Conservation (phyloP, 1,140 invertebrate species). For the Drosophila chauvacae region DNA sequence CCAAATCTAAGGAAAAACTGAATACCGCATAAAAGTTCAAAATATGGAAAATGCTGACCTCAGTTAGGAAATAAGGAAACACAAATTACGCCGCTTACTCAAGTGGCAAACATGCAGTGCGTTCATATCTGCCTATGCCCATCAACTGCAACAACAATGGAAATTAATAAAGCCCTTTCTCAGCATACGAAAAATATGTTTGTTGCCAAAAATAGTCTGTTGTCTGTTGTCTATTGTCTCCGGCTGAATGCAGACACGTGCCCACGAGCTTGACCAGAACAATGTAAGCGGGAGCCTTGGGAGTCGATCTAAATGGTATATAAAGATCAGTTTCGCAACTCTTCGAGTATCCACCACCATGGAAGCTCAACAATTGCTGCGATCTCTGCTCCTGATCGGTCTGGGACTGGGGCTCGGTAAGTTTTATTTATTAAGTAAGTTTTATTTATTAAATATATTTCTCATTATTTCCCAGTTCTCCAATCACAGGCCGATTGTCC, state of each 20-base stretch:
- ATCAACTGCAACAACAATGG: constrained; percentile 23
- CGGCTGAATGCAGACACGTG: constrained; percentile 15
- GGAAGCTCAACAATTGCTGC: constrained; percentile 25
- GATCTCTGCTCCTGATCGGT: constrained; percentile 15
- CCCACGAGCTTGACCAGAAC: constrained; percentile 11
- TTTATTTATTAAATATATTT: not conserved
- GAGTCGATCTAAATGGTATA: constrained; percentile 1
- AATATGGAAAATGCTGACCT: constrained; percentile 26
- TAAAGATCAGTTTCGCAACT: constrained; percentile 13
- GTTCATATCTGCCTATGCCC: not conserved
- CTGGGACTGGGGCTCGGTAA: constrained; percentile 33
- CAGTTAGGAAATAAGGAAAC: constrained; percentile 15
- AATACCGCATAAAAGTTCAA: not conserved
- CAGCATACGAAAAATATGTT: constrained; percentile 8
- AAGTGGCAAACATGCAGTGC: constrained; percentile 20
- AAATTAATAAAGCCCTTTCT: constrained; percentile 32
- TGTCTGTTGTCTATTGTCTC: not conserved
- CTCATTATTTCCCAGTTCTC: constrained; percentile 10
- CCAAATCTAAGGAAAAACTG: not conserved
- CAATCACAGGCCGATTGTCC: constrained; percentile 34
- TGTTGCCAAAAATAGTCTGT: constrained; percentile 42
- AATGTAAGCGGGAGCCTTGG: not conserved
- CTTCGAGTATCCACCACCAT: constrained; percentile 10
- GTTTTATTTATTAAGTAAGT: not conserved
- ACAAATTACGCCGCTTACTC: constrained; percentile 21